Conservation (phyloP, 2,113 vertebrate species). For the Macaca mulatta region DNA sequence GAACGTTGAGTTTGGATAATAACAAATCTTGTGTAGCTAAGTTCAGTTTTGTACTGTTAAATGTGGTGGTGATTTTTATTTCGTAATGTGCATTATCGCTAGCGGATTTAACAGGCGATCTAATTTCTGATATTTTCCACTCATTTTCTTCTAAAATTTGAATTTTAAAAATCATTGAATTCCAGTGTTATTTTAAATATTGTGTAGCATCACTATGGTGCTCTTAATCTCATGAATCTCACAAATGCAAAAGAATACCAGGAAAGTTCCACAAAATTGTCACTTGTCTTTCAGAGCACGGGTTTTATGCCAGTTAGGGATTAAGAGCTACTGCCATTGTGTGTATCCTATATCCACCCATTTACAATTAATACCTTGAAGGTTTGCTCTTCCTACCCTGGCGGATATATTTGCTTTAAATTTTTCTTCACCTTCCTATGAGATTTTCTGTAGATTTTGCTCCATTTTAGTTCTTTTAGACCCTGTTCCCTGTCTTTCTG, state of each 20-base stretch:
- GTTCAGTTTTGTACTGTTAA: neutral
- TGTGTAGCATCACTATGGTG: neutral
- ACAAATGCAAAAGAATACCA: neutral
- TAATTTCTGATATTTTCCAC: neutral
- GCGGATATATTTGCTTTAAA: neutral
- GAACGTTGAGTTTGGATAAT: neutral
- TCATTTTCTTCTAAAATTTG: constrained; percentile 12
- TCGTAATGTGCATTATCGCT: neutral
- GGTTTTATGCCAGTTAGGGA: neutral
- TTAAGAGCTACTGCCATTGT: neutral
- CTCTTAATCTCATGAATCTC: neutral
- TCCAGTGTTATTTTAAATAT: neutral
- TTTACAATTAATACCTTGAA: neutral
- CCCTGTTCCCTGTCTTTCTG: neutral
- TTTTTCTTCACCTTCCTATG: neutral
- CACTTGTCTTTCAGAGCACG: neutral
- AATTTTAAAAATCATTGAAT: neutral
- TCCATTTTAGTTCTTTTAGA: neutral
- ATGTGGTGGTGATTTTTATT: neutral
- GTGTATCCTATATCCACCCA: rapidly evolving
- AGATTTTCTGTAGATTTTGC: neutral
- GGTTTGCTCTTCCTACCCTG: neutral
- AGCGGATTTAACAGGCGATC: neutral
- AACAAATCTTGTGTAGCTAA: neutral
- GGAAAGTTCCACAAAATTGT: neutral